These are phyloP conservation scores for Sebastolobus altivelis DNA, from an alignment of 2,797 vertebrate genomes.

Conservation along the genomic window DNA sequence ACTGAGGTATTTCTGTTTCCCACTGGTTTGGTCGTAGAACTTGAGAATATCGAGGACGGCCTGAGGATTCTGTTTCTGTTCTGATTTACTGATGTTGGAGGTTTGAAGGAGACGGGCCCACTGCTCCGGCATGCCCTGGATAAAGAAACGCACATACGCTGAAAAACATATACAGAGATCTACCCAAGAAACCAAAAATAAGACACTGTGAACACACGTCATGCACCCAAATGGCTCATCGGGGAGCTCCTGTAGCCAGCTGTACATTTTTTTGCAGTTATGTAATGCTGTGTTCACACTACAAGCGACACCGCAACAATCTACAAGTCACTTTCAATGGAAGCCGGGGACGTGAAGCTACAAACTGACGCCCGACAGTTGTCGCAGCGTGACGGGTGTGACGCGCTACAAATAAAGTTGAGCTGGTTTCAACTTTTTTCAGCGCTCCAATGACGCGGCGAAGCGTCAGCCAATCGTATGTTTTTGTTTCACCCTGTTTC, in stretches of 20 bases:
- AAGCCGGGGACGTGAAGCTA: too few relatives aligned
- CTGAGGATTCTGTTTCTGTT: slow-evolving; percentile 99
- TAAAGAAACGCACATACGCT: slow-evolving; percentile 23
- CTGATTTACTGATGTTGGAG: slow-evolving; percentile 97
- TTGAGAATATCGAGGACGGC: slow-evolving; percentile 97
- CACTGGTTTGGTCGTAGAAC: slow-evolving; percentile 97
- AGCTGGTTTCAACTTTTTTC: too few relatives aligned
- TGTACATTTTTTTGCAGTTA: not conserved
- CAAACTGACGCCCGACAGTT: too few relatives aligned
- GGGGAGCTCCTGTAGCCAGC: not conserved
- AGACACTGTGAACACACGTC: not conserved
- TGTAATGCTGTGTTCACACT: too few relatives aligned
- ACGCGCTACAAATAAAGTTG: too few relatives aligned
- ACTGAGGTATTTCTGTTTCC: slow-evolving; percentile 98
- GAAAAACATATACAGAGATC: slow-evolving; percentile 23
- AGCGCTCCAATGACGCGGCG: too few relatives aligned
- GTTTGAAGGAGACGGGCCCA: slow-evolving; percentile 98
- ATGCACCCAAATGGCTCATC: not conserved
- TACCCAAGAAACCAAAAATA: not conserved
- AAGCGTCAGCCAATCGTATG: too few relatives aligned
- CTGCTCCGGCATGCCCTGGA: slow-evolving; percentile 98
- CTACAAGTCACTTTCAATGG: too few relatives aligned
- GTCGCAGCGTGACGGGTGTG: fast-evolving
- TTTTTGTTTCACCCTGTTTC: too few relatives aligned
- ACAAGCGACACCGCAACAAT: fast-evolving